These are phyloP conservation scores for Merodon equestris DNA, from an alignment of 2,888 invertebrate genomes.

Conservation along the genomic window DNA sequence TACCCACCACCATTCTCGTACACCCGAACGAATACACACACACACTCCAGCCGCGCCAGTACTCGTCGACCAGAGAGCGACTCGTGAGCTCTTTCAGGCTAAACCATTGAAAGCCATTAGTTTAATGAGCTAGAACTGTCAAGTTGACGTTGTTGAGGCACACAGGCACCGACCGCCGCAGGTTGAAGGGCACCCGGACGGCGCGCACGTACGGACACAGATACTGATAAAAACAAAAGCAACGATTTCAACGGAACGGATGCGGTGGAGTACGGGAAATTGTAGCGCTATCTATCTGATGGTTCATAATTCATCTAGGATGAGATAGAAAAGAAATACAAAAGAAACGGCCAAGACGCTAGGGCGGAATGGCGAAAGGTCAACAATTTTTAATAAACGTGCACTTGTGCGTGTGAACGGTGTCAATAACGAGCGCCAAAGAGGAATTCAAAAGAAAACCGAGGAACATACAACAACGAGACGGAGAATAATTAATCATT, in stretches of 20 bases:
- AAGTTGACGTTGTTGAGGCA: slow-evolving; percentile 52
- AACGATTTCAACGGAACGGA: slow-evolving; percentile 13
- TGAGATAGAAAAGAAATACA: background rate
- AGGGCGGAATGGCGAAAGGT: slow-evolving; percentile 38
- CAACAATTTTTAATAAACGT: slow-evolving; percentile 57
- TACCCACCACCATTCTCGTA: slow-evolving; percentile 31
- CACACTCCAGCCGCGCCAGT: too few species aligned
- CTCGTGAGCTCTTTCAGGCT: slow-evolving; percentile 22
- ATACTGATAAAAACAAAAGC: slow-evolving; percentile 17
- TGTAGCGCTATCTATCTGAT: slow-evolving; percentile 16
- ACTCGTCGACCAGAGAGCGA: too few species aligned
- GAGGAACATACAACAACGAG: background rate
- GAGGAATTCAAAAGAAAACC: slow-evolving; percentile 13
- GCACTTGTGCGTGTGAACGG: slow-evolving; percentile 50
- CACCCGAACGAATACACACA: too few species aligned
- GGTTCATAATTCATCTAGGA: slow-evolving; percentile 53
- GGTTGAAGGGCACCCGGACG: too few species aligned
- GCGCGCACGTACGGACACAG: too few species aligned
- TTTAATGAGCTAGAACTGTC: slow-evolving; percentile 67
- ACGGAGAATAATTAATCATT: slow-evolving; percentile 53
- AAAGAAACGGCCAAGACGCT: too few species aligned
- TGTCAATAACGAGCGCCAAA: slow-evolving; percentile 42
- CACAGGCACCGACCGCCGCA: too few species aligned
- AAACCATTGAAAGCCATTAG: slow-evolving; percentile 67
- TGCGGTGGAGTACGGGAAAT: slow-evolving; percentile 25